Percentiles rank a stretch among this genome's conserved stretches.
phyloP scores from a whole-genome alignment of 1,140 invertebrate genomes.

The Bombus pyrosoma region DNA sequence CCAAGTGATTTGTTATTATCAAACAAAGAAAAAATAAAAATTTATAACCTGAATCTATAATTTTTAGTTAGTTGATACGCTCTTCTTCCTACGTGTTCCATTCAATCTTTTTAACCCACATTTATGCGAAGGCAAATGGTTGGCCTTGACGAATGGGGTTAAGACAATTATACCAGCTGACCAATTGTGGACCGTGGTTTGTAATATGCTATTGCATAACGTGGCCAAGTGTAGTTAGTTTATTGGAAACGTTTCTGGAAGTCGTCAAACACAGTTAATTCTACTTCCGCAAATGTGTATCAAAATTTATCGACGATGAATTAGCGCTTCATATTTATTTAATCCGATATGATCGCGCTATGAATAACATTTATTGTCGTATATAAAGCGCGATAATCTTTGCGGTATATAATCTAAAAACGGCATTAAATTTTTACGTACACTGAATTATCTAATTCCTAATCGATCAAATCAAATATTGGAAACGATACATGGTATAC shows the following conservation, averaged over 20 bases:
- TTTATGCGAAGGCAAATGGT: neutral
- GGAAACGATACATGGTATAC: too few relatives aligned
- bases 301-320: neutral
- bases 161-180: neutral
- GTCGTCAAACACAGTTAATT: neutral
- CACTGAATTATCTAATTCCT: too few relatives aligned
- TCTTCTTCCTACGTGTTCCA: neutral
- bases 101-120: neutral
- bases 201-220: conserved; percentile 15
- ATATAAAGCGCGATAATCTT: neutral
- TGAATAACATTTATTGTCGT: neutral
- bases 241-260: neutral
- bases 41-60: neutral
- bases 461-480: too few relatives aligned
- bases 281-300: neutral
- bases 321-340: neutral
- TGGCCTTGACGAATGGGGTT: conserved; percentile 20
- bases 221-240: neutral
- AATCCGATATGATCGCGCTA: too few relatives aligned
- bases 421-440: too few relatives aligned
- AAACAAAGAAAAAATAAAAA: neutral
- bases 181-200: neutral
- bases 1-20: neutral
- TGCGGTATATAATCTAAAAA: neutral
- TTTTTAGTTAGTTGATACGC: neutral